phyloP scores from a whole-genome alignment of 2,888 invertebrate species.

The Alloscopus bannaensis region DNA sequence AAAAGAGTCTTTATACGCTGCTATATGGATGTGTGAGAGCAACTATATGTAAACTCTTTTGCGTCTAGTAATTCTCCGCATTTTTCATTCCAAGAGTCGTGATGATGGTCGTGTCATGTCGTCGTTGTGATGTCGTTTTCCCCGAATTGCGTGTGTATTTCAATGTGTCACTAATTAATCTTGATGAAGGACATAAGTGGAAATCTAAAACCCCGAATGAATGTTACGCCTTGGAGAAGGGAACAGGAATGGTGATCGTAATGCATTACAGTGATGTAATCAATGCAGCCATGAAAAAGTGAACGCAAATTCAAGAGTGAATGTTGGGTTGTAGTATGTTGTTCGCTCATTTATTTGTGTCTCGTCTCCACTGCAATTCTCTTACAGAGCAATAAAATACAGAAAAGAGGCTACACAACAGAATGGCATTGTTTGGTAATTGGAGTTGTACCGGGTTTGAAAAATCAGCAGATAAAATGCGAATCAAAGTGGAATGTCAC shows the following conservation, averaged over 20 bases:
- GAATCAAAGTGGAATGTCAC: neutral
- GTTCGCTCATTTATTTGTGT: no score
- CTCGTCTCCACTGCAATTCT: conserved; percentile 9
- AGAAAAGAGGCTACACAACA: neutral
- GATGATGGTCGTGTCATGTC: conserved; percentile 46
- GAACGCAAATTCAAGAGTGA: neutral
- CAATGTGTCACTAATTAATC: conserved; percentile 64
- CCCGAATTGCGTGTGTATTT: conserved; percentile 59
- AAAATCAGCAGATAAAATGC: conserved; percentile 5
- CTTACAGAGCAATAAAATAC: conserved; percentile 26
- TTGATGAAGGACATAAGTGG: conserved; percentile 63
- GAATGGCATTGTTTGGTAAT: neutral
- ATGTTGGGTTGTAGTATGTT: neutral
- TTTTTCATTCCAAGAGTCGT: conserved; percentile 32
- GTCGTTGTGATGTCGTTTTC: conserved; percentile 43
- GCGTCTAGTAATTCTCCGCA: no score
- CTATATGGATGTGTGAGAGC: neutral
- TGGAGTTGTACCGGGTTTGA: neutral
- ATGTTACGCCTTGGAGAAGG: conserved; percentile 44
- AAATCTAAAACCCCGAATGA: conserved; percentile 57
- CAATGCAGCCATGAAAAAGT: conserved; percentile 33
- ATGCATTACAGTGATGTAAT: conserved; percentile 34
- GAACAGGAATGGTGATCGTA: conserved; percentile 20
- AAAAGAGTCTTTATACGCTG: conserved; percentile 1
- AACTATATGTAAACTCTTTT: no score